These are phyloP conservation scores for Drosophila kikkawai DNA, from an alignment of 1,140 invertebrate genomes.

Conservation along the genomic window DNA sequence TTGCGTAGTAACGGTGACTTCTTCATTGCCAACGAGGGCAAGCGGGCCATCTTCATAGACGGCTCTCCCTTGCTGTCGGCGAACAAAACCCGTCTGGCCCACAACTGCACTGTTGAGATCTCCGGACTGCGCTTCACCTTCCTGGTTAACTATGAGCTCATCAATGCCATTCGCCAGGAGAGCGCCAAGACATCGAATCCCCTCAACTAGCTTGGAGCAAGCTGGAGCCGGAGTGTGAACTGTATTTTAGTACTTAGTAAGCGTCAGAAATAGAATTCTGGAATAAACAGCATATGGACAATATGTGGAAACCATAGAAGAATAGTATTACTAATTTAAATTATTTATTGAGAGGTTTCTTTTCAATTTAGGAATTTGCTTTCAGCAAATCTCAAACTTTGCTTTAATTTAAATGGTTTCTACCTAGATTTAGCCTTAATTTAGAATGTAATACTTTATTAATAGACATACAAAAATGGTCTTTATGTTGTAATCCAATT, in stretches of 20 bases:
- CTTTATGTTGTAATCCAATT: conserved; percentile 7
- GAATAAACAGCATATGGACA: conserved; percentile 44
- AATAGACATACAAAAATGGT: conserved; percentile 9
- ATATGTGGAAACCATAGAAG: conserved; percentile 15
- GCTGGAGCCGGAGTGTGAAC: conserved; percentile 7
- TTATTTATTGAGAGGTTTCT: not conserved
- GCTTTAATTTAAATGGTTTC: conserved; percentile 2
- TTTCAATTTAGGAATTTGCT: not conserved
- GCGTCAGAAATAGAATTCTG: conserved; percentile 51
- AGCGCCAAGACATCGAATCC: conserved; percentile 89
- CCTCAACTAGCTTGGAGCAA: conserved; percentile 62
- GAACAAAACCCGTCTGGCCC: conserved; percentile 94
- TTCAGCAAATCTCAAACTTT: not conserved
- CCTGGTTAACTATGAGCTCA: conserved; percentile 96
- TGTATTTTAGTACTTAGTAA: conserved; percentile 60
- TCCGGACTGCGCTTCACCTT: conserved; percentile 96
- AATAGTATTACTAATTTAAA: not conserved
- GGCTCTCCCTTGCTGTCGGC: conserved; percentile 94
- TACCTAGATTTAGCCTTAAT: not conserved
- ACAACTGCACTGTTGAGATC: conserved; percentile 98
- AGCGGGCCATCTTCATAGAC: conserved; percentile 96
- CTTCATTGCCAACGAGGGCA: conserved; percentile 97
- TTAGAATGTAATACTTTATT: conserved; percentile 7
- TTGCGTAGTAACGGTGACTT: conserved; percentile 97
- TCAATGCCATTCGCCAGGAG: conserved; percentile 93